Percentiles rank a stretch among this genome's conserved stretches.
Conservation (phyloP, 2,888 invertebrate genomes). For the Ectemnius continuus region DNA sequence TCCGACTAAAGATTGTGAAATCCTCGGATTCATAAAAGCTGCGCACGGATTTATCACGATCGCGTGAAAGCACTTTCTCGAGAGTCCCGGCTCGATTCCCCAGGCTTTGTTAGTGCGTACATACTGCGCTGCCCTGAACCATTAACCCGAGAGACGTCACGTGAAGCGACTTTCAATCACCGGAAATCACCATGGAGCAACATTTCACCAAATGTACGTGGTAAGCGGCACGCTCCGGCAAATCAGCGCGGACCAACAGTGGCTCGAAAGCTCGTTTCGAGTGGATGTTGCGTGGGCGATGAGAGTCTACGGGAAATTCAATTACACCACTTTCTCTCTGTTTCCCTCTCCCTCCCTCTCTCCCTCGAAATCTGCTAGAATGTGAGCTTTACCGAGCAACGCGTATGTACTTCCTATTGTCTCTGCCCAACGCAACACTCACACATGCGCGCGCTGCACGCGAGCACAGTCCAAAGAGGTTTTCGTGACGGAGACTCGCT, state of each 20-base stretch:
- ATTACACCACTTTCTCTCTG: neutral
- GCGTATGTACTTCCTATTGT: too few relatives aligned
- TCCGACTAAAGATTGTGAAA: too few relatives aligned
- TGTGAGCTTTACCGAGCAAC: too few relatives aligned
- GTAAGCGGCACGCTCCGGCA: conserved; percentile 16
- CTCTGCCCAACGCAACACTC: too few relatives aligned
- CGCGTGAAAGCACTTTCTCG: neutral
- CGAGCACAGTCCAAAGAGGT: too few relatives aligned
- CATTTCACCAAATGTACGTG: conserved; percentile 39
- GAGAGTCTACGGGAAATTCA: neutral
- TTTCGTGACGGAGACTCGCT: neutral
- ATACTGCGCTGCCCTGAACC: conserved; percentile 37
- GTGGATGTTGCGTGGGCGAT: too few relatives aligned
- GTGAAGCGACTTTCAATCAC: conserved; percentile 55
- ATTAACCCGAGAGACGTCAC: conserved; percentile 63
- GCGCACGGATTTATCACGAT: too few relatives aligned
- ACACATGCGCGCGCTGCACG: too few relatives aligned
- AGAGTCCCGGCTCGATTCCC: neutral
- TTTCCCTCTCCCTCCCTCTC: neutral
- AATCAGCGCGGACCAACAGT: too few relatives aligned
- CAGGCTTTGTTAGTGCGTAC: too few relatives aligned
- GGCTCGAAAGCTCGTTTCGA: too few relatives aligned
- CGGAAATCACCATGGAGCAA: conserved; percentile 50
- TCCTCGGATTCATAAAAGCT: too few relatives aligned
- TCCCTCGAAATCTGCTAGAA: neutral